A percentile compares a stretch with the other conserved stretches of the same genome.
phyloP scores from a whole-genome alignment of 2,888 invertebrate species.

The Liposcelis brunnea region DNA sequence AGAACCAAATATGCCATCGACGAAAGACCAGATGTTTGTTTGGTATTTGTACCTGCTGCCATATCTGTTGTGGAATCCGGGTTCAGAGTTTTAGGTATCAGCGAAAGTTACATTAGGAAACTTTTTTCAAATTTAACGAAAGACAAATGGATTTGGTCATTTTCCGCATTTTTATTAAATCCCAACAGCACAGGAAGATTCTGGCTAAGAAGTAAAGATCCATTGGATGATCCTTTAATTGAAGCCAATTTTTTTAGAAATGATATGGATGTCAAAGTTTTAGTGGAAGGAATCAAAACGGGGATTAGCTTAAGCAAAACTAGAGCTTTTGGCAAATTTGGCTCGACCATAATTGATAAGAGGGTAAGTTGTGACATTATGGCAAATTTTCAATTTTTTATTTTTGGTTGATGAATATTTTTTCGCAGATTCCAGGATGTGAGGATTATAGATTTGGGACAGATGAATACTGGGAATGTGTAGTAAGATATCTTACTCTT shows the following conservation, averaged over 20 bases:
- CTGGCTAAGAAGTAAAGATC: conserved; percentile 49
- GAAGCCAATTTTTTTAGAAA: conserved; percentile 62
- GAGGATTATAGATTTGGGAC: conserved; percentile 13
- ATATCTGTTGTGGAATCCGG: no score
- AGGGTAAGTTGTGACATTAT: no score
- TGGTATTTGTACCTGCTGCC: no score
- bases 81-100: no score
- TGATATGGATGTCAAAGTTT: conserved; percentile 3
- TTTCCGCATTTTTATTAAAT: conserved; percentile 34
- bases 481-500: conserved; percentile 26
- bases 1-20: no score
- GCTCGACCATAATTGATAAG: conserved; percentile 19
- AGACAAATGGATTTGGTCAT: no score
- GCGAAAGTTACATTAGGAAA: no score
- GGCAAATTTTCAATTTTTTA: no score
- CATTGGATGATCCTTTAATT: conserved; percentile 51
- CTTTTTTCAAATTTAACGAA: no score
- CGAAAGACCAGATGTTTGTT: no score
- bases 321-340: conserved; percentile 28
- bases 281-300: conserved; percentile 32
- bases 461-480: conserved; percentile 12
- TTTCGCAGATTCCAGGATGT: conserved; percentile 13
- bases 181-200: conserved; percentile 49
- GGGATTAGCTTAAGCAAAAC: conserved; percentile 29
- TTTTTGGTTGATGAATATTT: no score